Evolutionary conservation across 2,888 invertebrate species (phyloP).

Genomic region (Nebria brevicollis): DNA sequence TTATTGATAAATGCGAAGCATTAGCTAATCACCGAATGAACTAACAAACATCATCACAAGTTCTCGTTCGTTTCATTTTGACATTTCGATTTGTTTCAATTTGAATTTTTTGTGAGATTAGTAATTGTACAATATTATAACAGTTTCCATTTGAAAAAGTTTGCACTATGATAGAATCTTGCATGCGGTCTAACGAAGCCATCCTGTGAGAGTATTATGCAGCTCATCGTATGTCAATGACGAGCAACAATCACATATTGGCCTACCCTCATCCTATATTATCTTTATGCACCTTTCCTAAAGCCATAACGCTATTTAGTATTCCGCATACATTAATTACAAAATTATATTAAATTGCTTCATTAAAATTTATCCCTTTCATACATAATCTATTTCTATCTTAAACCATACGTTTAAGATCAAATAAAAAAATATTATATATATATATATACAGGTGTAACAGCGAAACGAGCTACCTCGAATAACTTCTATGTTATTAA

Average conservation of each 20-base stretch:
- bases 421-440: too few relatives aligned
- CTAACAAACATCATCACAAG: constrained; percentile 32
- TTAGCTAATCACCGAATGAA: constrained; percentile 32
- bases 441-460: too few relatives aligned
- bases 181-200: constrained; percentile 46
- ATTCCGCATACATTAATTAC: too few relatives aligned
- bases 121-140: constrained; percentile 21
- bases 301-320: neutral
- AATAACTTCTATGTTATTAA: too few relatives aligned
- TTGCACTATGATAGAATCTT: constrained; percentile 41
- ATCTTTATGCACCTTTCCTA: neutral
- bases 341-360: too few relatives aligned
- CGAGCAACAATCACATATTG: constrained; percentile 17
- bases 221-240: constrained; percentile 28
- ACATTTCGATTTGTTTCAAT: neutral
- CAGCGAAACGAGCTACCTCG: too few relatives aligned
- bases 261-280: neutral
- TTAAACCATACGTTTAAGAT: too few relatives aligned
- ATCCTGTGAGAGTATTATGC: constrained; percentile 45
- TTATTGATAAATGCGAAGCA: constrained; percentile 29
- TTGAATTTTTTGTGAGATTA: constrained; percentile 34
- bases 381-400: too few relatives aligned
- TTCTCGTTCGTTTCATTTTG: neutral
- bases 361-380: too few relatives aligned
- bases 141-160: constrained; percentile 34